phyloP scores from a whole-genome alignment of 2,888 invertebrate species.

The Pollenia labialis region DNA sequence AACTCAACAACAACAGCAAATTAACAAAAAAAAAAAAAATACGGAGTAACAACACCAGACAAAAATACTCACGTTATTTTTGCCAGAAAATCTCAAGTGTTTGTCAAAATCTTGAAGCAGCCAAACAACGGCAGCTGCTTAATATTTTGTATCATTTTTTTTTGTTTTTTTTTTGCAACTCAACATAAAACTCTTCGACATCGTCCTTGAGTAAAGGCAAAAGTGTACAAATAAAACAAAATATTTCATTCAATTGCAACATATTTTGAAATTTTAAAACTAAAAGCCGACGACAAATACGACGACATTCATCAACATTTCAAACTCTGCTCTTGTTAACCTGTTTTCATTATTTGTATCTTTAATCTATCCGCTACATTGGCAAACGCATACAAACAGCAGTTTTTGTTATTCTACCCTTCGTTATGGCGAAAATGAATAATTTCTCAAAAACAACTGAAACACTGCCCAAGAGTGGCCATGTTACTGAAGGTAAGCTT shows the following conservation, averaged over 20 bases:
- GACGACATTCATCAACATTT: constrained; percentile 50
- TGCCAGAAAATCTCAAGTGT: constrained; percentile 45
- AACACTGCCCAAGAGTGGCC: constrained; percentile 87
- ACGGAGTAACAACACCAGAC: neutral
- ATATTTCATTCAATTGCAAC: constrained; percentile 50
- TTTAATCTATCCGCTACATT: constrained; percentile 28
- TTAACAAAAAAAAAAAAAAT: constrained; percentile 12
- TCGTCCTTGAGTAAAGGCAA: constrained; percentile 65
- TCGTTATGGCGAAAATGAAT: constrained; percentile 78
- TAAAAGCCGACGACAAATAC: constrained; percentile 41
- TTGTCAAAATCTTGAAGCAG: constrained; percentile 12
- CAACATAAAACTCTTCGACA: constrained; percentile 19
- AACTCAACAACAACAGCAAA: constrained; percentile 29
- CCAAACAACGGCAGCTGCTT: constrained; percentile 60
- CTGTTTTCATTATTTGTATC: constrained; percentile 61
- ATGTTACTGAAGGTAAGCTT: constrained; percentile 87
- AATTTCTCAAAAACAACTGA: constrained; percentile 84
- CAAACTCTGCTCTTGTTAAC: constrained; percentile 42
- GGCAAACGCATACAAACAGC: constrained; percentile 5
- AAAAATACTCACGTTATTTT: constrained; percentile 26
- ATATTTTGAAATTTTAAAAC: constrained; percentile 48
- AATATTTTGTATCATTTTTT: constrained; percentile 4
- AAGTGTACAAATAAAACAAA: neutral
- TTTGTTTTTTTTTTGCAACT: constrained; percentile 11
- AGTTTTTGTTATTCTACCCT: constrained; percentile 5